Base-by-base conservation (phyloP, 37 sponge, comb jelly and placozoan genomes). In the Lycopodina hypogea region DNA sequence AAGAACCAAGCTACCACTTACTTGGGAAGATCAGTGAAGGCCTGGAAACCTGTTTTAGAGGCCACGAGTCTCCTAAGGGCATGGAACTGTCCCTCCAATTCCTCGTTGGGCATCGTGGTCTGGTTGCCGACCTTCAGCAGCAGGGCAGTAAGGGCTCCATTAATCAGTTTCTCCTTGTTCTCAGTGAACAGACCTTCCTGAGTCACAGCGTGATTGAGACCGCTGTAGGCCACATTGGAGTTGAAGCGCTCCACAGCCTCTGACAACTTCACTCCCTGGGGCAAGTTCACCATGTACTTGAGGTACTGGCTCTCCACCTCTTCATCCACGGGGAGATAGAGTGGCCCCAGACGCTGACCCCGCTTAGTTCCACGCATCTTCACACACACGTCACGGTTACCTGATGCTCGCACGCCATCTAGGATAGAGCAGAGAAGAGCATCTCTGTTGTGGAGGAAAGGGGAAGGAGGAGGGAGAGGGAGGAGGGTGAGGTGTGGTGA, bases 101-200 rank as follows among this genome's bases (percentile, higher is more conserved):
- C 87, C 45, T 87, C 81, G 35, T 78, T 85, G 11, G 90, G 70
- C 53, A 88, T 33, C 4, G 59, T 52, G 40, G 57, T 69, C 78
- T 90, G 87, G 68, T 87, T 84, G 0, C 88, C 87, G 76, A 94
- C 98, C 50, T 83, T 88, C 39, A 74, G 19, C 4, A 97, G 78
- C 12, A 97, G 88, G 19, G 96, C 73, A 4, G 48, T 69, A 50
- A 98, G 88, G 0, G 96, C 89, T 17, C 62, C 78, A 32, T 86
- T 88, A 70, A 98, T 98, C 35, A 98, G 90, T 73, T 88, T 87
- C 90, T 98, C 99, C 76, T 98, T 98, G 81, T 98, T 98, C 86
- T 98, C 99, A 28, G 92, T 81, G 81, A 98, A 98, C 40, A 98
- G 76, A 14, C 99, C 94, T 62, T 97, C 98, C 56, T 92, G 90